Conservation (phyloP, 2,113 vertebrate genomes). For the Leptocoma aspasia region DNA sequence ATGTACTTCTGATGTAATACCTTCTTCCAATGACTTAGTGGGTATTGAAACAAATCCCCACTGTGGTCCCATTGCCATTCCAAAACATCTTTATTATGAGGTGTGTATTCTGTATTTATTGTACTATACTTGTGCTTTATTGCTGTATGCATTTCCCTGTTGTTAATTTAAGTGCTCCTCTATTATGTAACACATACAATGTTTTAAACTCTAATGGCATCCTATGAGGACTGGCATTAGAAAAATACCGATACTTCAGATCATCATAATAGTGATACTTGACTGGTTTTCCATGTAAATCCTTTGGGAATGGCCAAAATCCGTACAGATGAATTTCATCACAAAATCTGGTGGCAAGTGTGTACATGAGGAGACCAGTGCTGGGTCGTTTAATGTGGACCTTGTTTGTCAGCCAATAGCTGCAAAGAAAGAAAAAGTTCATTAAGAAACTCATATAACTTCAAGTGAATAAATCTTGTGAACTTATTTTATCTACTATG, state of each 20-base stretch:
- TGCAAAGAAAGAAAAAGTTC: conserved; percentile 57
- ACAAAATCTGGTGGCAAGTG: conserved; percentile 86
- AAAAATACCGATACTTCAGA: conserved; percentile 88
- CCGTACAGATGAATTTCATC: conserved; percentile 89
- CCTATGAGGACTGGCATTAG: conserved; percentile 83
- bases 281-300: conserved; percentile 81
- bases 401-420: conserved; percentile 90
- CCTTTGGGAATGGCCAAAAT: conserved; percentile 90
- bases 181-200: conserved; percentile 79
- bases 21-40: conserved; percentile 15
- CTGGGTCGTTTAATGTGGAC: conserved; percentile 88
- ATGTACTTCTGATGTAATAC: conserved; percentile 34
- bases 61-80: conserved; percentile 46
- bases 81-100: conserved; percentile 58
- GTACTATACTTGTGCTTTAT: conserved; percentile 65
- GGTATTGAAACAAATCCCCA: conserved; percentile 39
- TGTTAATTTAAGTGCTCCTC: conserved; percentile 86
- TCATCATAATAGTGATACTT: conserved; percentile 91
- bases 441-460: background rate
- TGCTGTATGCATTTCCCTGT: conserved; percentile 80
- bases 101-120: conserved; percentile 4
- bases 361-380: conserved; percentile 90
- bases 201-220: conserved; percentile 91
- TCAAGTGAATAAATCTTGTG: background rate
- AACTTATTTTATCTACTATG: background rate